Conservation (phyloP, 1,140 invertebrate genomes). For the Tetragonula clypearis region DNA sequence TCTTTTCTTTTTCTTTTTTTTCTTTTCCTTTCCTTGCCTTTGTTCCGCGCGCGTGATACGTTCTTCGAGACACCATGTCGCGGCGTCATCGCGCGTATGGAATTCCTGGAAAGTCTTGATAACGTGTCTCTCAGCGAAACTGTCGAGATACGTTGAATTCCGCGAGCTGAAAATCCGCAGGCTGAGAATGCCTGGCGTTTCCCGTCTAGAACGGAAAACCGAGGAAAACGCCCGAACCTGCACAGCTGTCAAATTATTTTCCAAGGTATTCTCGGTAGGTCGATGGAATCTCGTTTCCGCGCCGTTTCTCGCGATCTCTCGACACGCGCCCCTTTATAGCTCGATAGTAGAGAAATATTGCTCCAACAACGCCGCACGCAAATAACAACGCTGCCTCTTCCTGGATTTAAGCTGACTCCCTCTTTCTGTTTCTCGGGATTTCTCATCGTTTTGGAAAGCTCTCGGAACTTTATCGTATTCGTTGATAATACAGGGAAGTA, state of each 20-base stretch:
- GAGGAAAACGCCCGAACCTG: slow-evolving; percentile 16
- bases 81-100: neutral
- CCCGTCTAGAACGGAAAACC: slow-evolving; percentile 53
- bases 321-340: slow-evolving; percentile 48
- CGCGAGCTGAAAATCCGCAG: slow-evolving; percentile 12
- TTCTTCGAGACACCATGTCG: neutral
- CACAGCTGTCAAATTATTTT: slow-evolving; percentile 65
- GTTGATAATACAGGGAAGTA: neutral
- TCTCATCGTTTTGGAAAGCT: neutral
- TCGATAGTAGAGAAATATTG: slow-evolving; percentile 60
- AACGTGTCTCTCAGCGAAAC: neutral
- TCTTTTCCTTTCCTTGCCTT: neutral
- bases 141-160: neutral
- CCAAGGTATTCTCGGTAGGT: slow-evolving; percentile 58
- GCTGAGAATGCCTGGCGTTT: slow-evolving; percentile 14
- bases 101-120: neutral
- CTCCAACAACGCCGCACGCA: slow-evolving; percentile 45
- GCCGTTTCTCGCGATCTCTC: slow-evolving; percentile 51
- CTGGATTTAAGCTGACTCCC: slow-evolving; percentile 33
- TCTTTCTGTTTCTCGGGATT: neutral
- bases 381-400: neutral
- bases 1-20: neutral
- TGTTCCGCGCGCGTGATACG: neutral
- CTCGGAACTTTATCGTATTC: too few relatives aligned
- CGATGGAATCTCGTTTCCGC: slow-evolving; percentile 57